Conservation (phyloP, 2,113 vertebrate genomes). For the Charina bottae region DNA sequence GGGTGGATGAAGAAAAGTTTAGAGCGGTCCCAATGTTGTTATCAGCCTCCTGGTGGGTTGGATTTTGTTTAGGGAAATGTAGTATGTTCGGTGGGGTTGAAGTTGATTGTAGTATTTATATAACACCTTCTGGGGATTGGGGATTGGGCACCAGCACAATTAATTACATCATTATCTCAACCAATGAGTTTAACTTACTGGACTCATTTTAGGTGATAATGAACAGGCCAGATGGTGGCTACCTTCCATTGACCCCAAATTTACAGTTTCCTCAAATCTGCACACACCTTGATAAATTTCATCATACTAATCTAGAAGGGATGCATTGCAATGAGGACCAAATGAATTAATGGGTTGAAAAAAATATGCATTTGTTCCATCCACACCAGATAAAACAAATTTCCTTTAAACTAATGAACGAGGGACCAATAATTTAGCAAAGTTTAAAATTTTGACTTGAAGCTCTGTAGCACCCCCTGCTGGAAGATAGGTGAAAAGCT, state of each 20-base stretch:
- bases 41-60: no score
- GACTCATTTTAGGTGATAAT: not conserved
- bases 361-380: not conserved
- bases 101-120: not conserved
- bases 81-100: not conserved
- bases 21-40: no score
- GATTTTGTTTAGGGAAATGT: not conserved
- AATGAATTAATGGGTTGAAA: not conserved
- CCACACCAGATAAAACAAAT: not conserved
- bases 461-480: not conserved
- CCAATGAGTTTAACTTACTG: not conserved
- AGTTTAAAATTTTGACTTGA: not conserved
- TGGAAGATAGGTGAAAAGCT: not conserved
- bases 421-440: not conserved
- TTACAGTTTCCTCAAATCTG: not conserved
- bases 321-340: not conserved
- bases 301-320: not conserved
- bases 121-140: not conserved
- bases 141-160: not conserved
- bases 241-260: not conserved
- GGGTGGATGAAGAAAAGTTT: no score
- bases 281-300: not conserved
- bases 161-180: not conserved
- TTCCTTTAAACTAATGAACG: not conserved
- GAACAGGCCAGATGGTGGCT: not conserved